A percentile compares a stretch with the other conserved stretches of the same genome.
These are phyloP conservation scores for Trichomycterus rosablanca DNA, from an alignment of 2,113 vertebrate genomes.

Conservation along the genomic window DNA sequence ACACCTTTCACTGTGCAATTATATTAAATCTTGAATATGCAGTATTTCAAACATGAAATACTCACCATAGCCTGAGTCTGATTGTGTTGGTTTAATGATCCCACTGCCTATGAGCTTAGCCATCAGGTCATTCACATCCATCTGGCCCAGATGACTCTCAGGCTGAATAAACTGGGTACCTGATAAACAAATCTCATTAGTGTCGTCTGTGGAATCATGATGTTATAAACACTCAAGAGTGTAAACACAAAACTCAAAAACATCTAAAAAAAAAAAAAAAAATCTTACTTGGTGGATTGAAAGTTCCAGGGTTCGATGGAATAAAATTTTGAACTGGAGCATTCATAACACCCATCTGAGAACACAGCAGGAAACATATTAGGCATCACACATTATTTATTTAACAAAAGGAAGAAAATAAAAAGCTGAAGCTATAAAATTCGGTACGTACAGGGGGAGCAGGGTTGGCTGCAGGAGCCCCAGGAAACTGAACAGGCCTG, in stretches of 20 bases:
- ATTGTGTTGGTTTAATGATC: slow-evolving; percentile 82
- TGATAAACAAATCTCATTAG: slow-evolving; percentile 13
- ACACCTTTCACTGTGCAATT: too few relatives aligned
- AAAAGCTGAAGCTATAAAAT: neutral
- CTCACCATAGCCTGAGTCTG: slow-evolving; percentile 62
- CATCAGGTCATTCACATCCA: slow-evolving; percentile 92
- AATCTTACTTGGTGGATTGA: slow-evolving; percentile 54
- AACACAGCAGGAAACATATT: neutral
- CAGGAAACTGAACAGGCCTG: slow-evolving; percentile 71
- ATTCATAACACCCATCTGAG: slow-evolving; percentile 58
- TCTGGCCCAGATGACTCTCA: slow-evolving; percentile 92
- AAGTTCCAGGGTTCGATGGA: slow-evolving; percentile 75
- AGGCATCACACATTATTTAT: neutral
- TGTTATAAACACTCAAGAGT: too few relatives aligned
- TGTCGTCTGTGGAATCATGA: too few relatives aligned
- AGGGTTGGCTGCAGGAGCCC: slow-evolving; percentile 70
- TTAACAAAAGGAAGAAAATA: too few relatives aligned
- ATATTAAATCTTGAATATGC: too few relatives aligned
- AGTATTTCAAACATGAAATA: neutral
- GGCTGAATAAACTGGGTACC: slow-evolving; percentile 55
- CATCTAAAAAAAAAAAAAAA: neutral
- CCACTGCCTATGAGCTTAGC: slow-evolving; percentile 88
- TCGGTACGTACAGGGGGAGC: slow-evolving; percentile 74
- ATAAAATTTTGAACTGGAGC: slow-evolving; percentile 72
- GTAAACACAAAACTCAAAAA: too few relatives aligned